Evolutionary conservation across 1,140 invertebrate species (phyloP).

Genomic region (Macrostomum lignano): DNA sequence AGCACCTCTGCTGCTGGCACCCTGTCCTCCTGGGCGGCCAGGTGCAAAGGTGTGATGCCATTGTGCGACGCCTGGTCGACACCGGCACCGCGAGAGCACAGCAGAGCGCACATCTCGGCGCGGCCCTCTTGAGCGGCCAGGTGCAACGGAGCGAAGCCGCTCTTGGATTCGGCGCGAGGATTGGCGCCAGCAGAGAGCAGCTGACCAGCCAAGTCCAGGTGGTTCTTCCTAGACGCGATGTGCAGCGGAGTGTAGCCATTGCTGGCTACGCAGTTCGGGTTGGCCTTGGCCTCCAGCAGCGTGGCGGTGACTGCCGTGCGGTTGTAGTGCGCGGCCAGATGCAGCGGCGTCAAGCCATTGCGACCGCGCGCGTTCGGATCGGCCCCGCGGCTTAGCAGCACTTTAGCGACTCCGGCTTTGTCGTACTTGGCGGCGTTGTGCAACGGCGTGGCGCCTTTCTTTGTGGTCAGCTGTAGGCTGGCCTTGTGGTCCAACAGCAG

Average conservation of each 20-base stretch:
- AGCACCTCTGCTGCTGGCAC: constrained; percentile 68
- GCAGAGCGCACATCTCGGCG: constrained; percentile 6
- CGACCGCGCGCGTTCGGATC: constrained; percentile 28
- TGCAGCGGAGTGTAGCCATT: constrained; percentile 60
- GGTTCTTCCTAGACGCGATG: constrained; percentile 47
- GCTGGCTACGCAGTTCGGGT: constrained; percentile 57
- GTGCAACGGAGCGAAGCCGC: constrained; percentile 66
- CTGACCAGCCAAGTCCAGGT: constrained; percentile 8
- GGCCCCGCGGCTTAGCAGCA: constrained; percentile 71
- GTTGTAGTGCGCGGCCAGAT: constrained; percentile 72
- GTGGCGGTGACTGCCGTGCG: constrained; percentile 74
- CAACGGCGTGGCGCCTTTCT: constrained; percentile 85
- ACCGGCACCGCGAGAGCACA: constrained; percentile 28
- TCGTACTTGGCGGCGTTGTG: constrained; percentile 65
- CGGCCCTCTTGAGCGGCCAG: constrained; percentile 46
- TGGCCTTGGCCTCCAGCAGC: constrained; percentile 59
- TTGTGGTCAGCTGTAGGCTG: background rate
- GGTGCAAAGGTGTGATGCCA: constrained; percentile 56
- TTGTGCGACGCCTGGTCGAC: constrained; percentile 33
- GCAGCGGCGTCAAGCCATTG: constrained; percentile 85
- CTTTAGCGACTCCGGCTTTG: constrained; percentile 83
- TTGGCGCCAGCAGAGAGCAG: constrained; percentile 38
- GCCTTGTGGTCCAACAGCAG: constrained; percentile 78
- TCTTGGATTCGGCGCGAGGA: constrained; percentile 30
- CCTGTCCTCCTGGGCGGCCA: constrained; percentile 57